Evolutionary conservation across 2,797 vertebrate species (phyloP).

Genomic region (Brachymystax lenok): DNA sequence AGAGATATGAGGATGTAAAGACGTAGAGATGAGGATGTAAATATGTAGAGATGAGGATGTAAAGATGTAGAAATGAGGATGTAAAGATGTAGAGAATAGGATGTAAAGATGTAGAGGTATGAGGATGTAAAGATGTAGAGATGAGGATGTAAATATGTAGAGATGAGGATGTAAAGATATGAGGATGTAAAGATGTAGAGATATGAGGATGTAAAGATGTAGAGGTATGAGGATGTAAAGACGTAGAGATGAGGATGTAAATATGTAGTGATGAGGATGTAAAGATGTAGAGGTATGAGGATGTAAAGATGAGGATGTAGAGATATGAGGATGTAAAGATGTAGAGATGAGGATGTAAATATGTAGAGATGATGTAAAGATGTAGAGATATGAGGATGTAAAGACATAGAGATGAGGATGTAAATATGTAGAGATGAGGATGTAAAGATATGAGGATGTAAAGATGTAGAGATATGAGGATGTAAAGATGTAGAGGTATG

Average conservation of each 20-base stretch:
- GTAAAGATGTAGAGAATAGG: not conserved
- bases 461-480: too few relatives aligned
- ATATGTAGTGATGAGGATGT: not conserved
- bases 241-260: too few relatives aligned
- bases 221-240: too few relatives aligned
- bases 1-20: not conserved
- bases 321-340: too few relatives aligned
- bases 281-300: not conserved
- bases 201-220: not conserved
- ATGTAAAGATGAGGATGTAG: too few relatives aligned
- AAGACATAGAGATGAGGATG: constrained; percentile 6
- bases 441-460: not conserved
- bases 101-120: not conserved
- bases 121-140: not conserved
- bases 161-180: too few relatives aligned
- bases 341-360: too few relatives aligned
- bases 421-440: not conserved
- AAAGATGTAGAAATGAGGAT: too few relatives aligned
- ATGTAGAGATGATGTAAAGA: not conserved
- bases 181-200: not conserved
- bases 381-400: not conserved
- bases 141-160: too few relatives aligned
- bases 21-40: too few relatives aligned
- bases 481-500: too few relatives aligned
- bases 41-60: too few relatives aligned